These are phyloP conservation scores for Patiria miniata DNA, from an alignment of 35 echinoderm and acorn worm species.

Conservation along the genomic window DNA sequence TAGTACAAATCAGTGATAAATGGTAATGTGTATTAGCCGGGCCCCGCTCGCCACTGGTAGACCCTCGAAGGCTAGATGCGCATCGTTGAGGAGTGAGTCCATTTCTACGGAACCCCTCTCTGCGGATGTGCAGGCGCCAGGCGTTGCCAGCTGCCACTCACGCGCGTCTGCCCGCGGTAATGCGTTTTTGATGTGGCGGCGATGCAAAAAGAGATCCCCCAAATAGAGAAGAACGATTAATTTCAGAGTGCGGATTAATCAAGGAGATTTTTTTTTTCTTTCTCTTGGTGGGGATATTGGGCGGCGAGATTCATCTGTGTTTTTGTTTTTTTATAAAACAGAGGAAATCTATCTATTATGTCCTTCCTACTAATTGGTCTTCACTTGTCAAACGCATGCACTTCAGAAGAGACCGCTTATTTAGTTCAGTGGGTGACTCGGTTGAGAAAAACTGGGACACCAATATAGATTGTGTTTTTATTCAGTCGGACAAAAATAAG, in stretches of 20 bases:
- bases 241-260: constrained; percentile 10
- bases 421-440: no score
- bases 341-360: no score
- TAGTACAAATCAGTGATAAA: constrained; percentile 19
- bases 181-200: constrained; percentile 18
- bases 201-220: background rate
- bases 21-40: background rate
- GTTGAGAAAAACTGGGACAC: no score
- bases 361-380: no score
- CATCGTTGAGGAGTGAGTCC: background rate
- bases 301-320: background rate
- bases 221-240: background rate
- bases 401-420: no score
- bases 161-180: constrained; percentile 9
- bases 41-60: background rate
- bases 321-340: no score
- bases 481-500: no score
- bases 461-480: no score
- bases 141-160: constrained; percentile 10
- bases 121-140: constrained; percentile 22
- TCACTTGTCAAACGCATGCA: no score
- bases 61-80: background rate
- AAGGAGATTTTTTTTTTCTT: constrained; percentile 20
- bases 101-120: background rate
- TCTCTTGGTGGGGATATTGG: background rate